Evolutionary conservation across 2,797 vertebrate genomes (phyloP).

Genomic region (Ammospiza maritima): DNA sequence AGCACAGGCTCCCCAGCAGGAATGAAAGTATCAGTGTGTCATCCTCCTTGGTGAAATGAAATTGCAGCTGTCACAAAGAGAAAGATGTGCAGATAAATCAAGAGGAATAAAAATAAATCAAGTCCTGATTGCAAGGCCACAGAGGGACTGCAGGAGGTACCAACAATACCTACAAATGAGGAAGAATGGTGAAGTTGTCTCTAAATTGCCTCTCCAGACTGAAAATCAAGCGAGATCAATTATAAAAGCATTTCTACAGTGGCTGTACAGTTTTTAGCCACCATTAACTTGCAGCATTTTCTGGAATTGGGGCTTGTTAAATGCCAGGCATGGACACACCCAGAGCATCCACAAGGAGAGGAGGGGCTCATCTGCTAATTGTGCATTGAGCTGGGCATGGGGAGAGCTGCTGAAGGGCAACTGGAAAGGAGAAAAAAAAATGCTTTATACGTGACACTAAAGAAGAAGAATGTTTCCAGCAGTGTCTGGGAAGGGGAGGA

Average conservation of each 20-base stretch:
- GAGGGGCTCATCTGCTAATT: not conserved
- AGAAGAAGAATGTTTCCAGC: not conserved
- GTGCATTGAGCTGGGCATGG: accelerated
- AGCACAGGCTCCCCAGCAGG: not conserved
- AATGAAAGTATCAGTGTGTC: not conserved
- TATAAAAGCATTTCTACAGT: not conserved
- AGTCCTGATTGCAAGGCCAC: not conserved
- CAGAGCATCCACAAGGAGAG: accelerated
- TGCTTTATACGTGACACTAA: not conserved
- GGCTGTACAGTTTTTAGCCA: not conserved
- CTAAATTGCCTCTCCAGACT: not conserved
- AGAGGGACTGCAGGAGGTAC: not conserved
- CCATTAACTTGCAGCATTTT: not conserved
- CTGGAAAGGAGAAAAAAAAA: not conserved
- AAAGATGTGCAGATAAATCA: not conserved
- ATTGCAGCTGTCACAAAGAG: not conserved
- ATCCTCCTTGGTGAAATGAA: not conserved
- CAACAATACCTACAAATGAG: not conserved
- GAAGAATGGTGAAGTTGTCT: not conserved
- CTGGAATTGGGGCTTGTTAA: not conserved
- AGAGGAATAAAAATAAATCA: not conserved
- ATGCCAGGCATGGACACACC: not conserved
- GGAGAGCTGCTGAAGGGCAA: not conserved
- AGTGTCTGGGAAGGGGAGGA: not conserved
- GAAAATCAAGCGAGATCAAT: not conserved